Evolutionary conservation across 2,888 invertebrate species (phyloP).

Genomic region (Caenorhabditis sp.): DNA sequence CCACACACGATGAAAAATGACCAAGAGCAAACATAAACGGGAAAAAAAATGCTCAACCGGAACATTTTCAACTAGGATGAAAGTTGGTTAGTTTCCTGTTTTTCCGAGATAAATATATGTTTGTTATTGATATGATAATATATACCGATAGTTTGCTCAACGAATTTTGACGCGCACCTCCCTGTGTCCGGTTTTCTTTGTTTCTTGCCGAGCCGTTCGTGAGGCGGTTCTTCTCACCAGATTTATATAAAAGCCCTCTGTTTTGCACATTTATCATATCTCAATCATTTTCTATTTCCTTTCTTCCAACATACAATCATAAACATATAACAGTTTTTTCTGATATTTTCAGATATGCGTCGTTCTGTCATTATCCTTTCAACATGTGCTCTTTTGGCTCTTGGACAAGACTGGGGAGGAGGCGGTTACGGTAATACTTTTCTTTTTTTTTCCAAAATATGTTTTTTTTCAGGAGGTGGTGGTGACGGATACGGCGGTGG

Average conservation of each 20-base stretch:
- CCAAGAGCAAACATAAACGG: background rate
- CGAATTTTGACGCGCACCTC: background rate
- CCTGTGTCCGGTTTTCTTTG: constrained; percentile 39
- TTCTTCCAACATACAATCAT: background rate
- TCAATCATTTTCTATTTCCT: constrained; percentile 1
- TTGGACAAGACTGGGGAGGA: constrained; percentile 62
- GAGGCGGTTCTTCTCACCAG: constrained; percentile 44
- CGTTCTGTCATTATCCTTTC: constrained; percentile 43
- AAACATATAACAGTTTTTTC: background rate
- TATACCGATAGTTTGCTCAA: constrained; percentile 38
- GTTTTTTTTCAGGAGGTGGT: constrained; percentile 20
- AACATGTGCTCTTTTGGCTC: constrained; percentile 45
- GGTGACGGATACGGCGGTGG: constrained; percentile 41
- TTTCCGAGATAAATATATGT: constrained; percentile 6
- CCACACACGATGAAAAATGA: too few relatives aligned
- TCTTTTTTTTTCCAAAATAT: background rate
- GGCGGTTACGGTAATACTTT: constrained; percentile 27
- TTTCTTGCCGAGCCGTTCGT: constrained; percentile 32
- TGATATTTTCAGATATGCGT: constrained; percentile 27
- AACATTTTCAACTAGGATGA: constrained; percentile 2
- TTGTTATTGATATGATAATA: constrained; percentile 35
- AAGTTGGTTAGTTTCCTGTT: constrained; percentile 26
- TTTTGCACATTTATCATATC: constrained; percentile 17
- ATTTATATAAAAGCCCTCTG: constrained; percentile 28
- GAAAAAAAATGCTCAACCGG: background rate